Evolutionary conservation across 2,113 vertebrate species (phyloP).

Genomic region (Hydrochoerus hydrochaeris): DNA sequence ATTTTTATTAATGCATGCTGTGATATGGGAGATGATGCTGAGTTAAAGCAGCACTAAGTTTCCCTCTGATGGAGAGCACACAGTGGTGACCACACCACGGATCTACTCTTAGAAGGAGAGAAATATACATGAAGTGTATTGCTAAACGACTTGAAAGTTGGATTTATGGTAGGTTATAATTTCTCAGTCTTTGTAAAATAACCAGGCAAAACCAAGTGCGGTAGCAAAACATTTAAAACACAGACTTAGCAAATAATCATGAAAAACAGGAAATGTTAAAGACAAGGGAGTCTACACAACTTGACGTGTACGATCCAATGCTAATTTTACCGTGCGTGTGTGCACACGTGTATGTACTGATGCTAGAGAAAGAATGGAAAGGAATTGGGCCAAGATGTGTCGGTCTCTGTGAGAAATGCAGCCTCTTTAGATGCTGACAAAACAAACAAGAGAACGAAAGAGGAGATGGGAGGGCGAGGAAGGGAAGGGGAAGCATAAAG

Average conservation of each 20-base stretch:
- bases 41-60: background rate
- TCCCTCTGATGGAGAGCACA: background rate
- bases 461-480: too few species aligned
- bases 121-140: background rate
- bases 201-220: background rate
- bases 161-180: background rate
- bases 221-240: background rate
- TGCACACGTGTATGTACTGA: fast-evolving
- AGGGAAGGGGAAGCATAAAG: background rate
- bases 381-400: background rate
- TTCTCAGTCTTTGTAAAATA: background rate
- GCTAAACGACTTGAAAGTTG: background rate
- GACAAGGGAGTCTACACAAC: background rate
- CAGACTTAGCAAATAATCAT: background rate
- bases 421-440: background rate
- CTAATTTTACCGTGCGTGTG: background rate
- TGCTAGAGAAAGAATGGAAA: background rate
- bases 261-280: background rate
- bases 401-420: background rate
- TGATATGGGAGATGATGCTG: background rate
- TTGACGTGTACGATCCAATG: too few species aligned
- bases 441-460: background rate
- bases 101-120: background rate
- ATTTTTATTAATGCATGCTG: background rate
- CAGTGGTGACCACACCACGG: fast-evolving